Evolutionary conservation across 2,113 vertebrate genomes (phyloP), one percentile per base, ranked within the genome.

Genomic region (Canis aureus): DNA sequence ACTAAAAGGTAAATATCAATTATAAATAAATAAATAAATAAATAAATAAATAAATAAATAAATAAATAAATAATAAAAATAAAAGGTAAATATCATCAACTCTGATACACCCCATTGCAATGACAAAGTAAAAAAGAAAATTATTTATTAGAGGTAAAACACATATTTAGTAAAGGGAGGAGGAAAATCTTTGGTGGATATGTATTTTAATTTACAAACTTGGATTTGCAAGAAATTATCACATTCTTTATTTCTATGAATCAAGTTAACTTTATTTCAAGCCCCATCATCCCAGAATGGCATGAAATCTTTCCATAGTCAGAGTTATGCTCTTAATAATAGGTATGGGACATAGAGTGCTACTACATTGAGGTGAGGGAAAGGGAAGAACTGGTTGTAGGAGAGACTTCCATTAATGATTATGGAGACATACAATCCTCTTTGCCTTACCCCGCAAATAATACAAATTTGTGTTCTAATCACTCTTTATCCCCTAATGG

Each of bases 211-310:
- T 66, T n/a, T 79, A 43, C 3, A 74, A 76, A 74, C 2, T 32
- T 66, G 4, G 2, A 11, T 51, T 2, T 82, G 17, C 0, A 80
- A 81, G 20, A 74, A 84, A 62, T 38, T 57, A 49, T 76, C 43
- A 67, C 13, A 69, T 60, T 74, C 11, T 43, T 43, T 96, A 27
- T 79, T 95, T 92, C 17, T 81, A 1, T 57, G 8, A 88, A 57
- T 95, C 16, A 71, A 76, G 15, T 60, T 67, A 20, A 43, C 80
- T 94, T 95, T 91, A 84, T 93, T 66, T 80, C 4, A 95, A 92
- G 25, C 5, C 11, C 11, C 3, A 32, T 43, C 8, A 11, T 23
- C 22, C 51, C 12, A 43, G 90, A 73, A 73, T 62, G 5, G n/a
- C 35, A 51, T 62, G 32, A 38, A 73, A 67, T 22, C 2, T 23